These are phyloP conservation scores for Chaitophorus viminalis DNA, from an alignment of 2,888 invertebrate species.

Conservation along the genomic window DNA sequence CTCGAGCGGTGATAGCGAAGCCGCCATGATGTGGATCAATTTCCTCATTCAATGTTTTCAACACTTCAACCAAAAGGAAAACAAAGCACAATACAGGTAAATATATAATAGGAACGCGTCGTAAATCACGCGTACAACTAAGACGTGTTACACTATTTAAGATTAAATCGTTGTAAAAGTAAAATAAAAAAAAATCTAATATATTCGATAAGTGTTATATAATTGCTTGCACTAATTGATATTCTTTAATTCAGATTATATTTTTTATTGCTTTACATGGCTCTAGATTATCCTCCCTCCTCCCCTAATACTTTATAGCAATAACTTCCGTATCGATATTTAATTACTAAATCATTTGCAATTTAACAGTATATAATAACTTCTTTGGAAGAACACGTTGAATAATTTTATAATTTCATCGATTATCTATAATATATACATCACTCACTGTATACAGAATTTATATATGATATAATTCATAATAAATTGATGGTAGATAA, in stretches of 20 bases:
- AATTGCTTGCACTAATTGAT: neutral
- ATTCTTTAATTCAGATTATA: no score
- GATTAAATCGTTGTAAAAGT: no score
- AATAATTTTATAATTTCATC: neutral
- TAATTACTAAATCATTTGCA: neutral
- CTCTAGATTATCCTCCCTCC: no score
- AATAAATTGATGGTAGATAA: neutral
- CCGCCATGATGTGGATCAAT: conserved; percentile 82
- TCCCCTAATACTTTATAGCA: neutral
- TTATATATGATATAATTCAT: no score
- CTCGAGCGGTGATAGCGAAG: conserved; percentile 81
- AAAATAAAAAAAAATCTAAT: no score
- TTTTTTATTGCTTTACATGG: no score
- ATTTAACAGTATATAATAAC: neutral
- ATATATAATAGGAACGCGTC: conserved; percentile 65
- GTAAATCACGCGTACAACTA: no score
- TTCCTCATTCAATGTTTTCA: conserved; percentile 85
- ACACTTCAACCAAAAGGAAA: conserved; percentile 84
- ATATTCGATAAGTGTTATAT: neutral
- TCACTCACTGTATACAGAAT: no score
- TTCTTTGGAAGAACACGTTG: neutral
- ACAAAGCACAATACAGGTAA: conserved; percentile 83
- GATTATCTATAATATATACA: no score
- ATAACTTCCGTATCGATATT: neutral
- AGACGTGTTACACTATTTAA: no score